phyloP scores from a whole-genome alignment of 2,113 vertebrate genomes.

The Spizaetus ornatus region DNA sequence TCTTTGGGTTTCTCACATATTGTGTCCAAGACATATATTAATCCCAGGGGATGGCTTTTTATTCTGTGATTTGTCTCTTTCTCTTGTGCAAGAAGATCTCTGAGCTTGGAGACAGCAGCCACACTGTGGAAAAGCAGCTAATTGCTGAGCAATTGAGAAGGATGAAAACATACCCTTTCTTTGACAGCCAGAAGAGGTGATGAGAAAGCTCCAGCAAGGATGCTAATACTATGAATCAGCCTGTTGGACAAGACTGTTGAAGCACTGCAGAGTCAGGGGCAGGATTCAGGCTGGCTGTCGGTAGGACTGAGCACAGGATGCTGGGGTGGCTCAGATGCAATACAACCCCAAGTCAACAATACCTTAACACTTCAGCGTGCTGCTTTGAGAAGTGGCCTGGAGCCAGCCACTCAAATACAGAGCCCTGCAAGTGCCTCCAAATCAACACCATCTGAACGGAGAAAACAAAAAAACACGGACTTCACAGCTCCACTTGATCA shows the following conservation, averaged over 20 bases:
- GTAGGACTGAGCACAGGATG: neutral
- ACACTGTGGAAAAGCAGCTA: neutral
- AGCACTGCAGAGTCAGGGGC: neutral
- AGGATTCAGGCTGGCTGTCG: neutral
- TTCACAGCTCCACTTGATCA: neutral
- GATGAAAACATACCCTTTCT: neutral
- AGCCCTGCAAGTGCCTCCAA: neutral
- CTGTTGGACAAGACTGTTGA: neutral
- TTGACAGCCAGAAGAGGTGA: neutral
- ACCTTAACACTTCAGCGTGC: neutral
- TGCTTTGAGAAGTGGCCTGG: neutral
- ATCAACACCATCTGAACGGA: neutral
- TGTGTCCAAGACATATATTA: neutral
- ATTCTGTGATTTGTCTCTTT: neutral
- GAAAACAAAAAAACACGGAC: neutral
- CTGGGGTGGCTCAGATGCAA: neutral
- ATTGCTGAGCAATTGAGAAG: neutral
- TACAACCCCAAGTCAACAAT: neutral
- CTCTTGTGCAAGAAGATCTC: neutral
- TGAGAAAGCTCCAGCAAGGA: neutral
- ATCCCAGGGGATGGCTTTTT: neutral
- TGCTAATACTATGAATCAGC: neutral
- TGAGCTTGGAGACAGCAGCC: neutral
- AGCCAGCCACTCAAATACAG: neutral
- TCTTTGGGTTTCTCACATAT: rapidly evolving